Conservation (phyloP, 2,113 vertebrate species). For the Telmatochromis sp. region DNA sequence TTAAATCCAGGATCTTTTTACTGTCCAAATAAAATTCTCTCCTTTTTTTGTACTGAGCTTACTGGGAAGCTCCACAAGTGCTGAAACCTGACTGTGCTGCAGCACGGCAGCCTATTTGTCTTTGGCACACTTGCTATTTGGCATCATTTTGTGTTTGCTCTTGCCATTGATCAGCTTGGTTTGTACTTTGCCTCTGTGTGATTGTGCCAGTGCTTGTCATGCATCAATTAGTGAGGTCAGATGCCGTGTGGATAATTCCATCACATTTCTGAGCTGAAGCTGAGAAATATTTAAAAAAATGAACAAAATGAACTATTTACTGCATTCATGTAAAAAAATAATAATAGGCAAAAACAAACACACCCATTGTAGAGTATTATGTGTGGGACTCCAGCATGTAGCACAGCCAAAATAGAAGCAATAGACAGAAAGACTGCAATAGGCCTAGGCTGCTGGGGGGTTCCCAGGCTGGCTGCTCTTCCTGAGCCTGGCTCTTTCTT, state of each 20-base stretch:
- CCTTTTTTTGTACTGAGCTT: neutral
- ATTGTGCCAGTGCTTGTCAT: neutral
- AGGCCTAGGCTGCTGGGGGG: neutral
- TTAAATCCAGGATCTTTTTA: neutral
- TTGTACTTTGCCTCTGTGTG: slow-evolving; percentile 11
- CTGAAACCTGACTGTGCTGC: neutral
- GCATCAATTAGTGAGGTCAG: neutral
- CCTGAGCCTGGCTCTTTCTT: neutral
- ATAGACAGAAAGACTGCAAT: neutral
- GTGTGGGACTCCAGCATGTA: neutral
- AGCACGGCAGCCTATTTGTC: neutral
- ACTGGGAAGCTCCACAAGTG: neutral
- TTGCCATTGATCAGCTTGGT: neutral
- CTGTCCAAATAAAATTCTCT: neutral
- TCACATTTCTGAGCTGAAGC: neutral
- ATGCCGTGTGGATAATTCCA: neutral
- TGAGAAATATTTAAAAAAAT: neutral
- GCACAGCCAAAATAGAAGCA: neutral
- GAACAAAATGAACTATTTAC: neutral
- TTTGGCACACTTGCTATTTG: neutral
- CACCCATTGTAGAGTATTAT: neutral
- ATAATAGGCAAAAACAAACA: neutral
- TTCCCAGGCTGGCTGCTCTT: neutral
- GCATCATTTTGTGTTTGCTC: neutral
- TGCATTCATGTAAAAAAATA: neutral